A percentile compares a stretch with the other conserved stretches of the same genome.
These are phyloP conservation scores for Chanos chanos DNA, from an alignment of 2,797 vertebrate genomes.

Conservation along the genomic window DNA sequence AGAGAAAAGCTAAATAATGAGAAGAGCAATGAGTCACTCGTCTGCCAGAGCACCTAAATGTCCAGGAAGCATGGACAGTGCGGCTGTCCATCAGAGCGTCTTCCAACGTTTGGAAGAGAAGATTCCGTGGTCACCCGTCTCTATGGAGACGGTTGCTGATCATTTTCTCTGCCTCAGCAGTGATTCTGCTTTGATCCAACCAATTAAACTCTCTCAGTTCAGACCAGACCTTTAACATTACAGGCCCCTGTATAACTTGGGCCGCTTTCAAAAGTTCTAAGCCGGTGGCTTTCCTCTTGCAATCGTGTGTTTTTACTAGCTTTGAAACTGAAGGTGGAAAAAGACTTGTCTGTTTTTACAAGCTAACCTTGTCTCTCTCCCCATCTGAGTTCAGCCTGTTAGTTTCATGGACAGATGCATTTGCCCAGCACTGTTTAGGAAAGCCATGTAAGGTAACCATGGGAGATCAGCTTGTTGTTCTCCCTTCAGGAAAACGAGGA, in stretches of 20 bases:
- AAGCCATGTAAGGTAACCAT: slow-evolving; percentile 60
- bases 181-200: not conserved
- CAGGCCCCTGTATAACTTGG: not conserved
- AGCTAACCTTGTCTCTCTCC: slow-evolving; percentile 48
- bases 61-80: slow-evolving; percentile 4
- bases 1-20: slow-evolving; percentile 18
- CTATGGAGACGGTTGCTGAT: slow-evolving; percentile 9
- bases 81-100: not conserved
- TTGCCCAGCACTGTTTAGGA: slow-evolving; percentile 59
- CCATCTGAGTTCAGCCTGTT: slow-evolving; percentile 46
- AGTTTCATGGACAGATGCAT: slow-evolving; percentile 37
- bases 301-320: slow-evolving; percentile 49
- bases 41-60: slow-evolving; percentile 16
- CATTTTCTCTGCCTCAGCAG: not conserved
- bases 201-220: slow-evolving; percentile 5
- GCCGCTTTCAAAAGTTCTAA: not conserved
- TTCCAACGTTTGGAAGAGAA: slow-evolving; percentile 30
- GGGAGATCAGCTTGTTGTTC: slow-evolving; percentile 50
- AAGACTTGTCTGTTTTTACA: slow-evolving; percentile 58
- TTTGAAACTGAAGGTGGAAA: slow-evolving; percentile 46
- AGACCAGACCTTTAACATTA: not conserved
- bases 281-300: slow-evolving; percentile 27
- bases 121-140: slow-evolving; percentile 16
- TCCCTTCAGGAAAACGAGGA: slow-evolving; percentile 47
- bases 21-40: slow-evolving; percentile 22